phyloP scores from a whole-genome alignment of 1,140 invertebrate genomes.

The Caenorhabditis tropicalis region DNA sequence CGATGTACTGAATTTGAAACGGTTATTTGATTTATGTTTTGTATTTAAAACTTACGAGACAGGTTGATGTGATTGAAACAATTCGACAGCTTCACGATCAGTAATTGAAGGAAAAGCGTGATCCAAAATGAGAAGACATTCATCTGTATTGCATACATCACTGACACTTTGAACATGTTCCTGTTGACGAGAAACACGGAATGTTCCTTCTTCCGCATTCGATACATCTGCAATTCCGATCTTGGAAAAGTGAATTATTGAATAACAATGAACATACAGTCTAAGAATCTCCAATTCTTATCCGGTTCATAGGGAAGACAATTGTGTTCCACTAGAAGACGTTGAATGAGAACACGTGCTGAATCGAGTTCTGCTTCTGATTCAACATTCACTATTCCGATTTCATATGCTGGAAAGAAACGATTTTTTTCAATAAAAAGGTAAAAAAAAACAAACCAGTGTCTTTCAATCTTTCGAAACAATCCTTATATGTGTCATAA shows the following conservation, averaged over 20 bases:
- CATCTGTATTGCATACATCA: constrained; percentile 70
- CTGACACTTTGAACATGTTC: constrained; percentile 66
- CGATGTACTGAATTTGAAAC: constrained; percentile 29
- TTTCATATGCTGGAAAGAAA: constrained; percentile 62
- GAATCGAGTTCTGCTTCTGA: constrained; percentile 64
- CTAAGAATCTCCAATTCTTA: constrained; percentile 69
- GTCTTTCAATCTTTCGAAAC: constrained; percentile 70
- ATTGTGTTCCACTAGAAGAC: constrained; percentile 64
- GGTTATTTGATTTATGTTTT: background rate
- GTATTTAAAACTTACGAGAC: background rate
- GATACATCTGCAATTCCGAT: constrained; percentile 65
- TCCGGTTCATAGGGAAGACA: constrained; percentile 70
- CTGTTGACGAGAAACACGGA: constrained; percentile 69
- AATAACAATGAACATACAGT: constrained; percentile 61
- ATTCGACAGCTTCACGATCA: constrained; percentile 62
- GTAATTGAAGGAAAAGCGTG: constrained; percentile 72
- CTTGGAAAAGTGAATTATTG: too few relatives aligned
- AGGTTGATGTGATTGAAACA: background rate
- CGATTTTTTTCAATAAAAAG: background rate
- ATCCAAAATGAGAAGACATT: constrained; percentile 68
- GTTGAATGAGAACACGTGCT: constrained; percentile 64
- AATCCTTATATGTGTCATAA: constrained; percentile 70
- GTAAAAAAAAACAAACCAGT: constrained; percentile 57
- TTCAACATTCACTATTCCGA: constrained; percentile 68
- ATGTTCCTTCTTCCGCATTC: constrained; percentile 71